A percentile compares a stretch with the other conserved stretches of the same genome.
These are phyloP conservation scores for Phyllotreta striolata DNA, from an alignment of 2,888 invertebrate genomes.

Conservation along the genomic window DNA sequence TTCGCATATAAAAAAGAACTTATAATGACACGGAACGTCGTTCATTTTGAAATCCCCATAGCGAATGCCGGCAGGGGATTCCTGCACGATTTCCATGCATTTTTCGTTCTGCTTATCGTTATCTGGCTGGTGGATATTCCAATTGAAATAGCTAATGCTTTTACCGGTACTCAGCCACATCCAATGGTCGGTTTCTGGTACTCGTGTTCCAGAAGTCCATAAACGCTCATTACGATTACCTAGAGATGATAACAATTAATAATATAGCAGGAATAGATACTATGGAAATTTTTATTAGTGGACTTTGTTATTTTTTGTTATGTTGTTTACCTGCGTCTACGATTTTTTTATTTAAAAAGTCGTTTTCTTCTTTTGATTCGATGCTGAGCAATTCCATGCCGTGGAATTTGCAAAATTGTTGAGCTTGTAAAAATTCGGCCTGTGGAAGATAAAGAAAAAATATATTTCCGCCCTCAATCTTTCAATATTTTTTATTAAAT, in stretches of 20 bases:
- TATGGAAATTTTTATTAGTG: too few relatives aligned
- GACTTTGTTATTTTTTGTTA: neutral
- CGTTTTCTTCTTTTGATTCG: too few relatives aligned
- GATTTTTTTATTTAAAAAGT: slow-evolving; percentile 8
- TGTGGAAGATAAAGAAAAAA: too few relatives aligned
- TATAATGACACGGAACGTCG: slow-evolving; percentile 3
- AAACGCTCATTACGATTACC: neutral
- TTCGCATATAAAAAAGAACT: slow-evolving; percentile 10
- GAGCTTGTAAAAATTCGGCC: slow-evolving; percentile 12
- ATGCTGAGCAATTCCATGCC: slow-evolving; percentile 20
- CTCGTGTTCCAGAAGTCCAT: slow-evolving; percentile 23
- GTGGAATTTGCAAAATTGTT: slow-evolving; percentile 26
- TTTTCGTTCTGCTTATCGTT: slow-evolving; percentile 11
- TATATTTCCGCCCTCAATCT: too few relatives aligned
- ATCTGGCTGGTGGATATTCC: slow-evolving; percentile 17
- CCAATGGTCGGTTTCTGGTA: slow-evolving; percentile 12
- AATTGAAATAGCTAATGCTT: slow-evolving; percentile 8
- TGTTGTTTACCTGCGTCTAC: slow-evolving; percentile 14
- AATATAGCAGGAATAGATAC: neutral
- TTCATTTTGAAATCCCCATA: slow-evolving; percentile 16
- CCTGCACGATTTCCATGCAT: slow-evolving; percentile 22
- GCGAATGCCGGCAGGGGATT: too few relatives aligned
- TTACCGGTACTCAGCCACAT: slow-evolving; percentile 24
- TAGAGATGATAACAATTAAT: neutral
- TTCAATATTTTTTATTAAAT: too few relatives aligned